Percentiles rank a stretch among this genome's conserved stretches.
These are phyloP conservation scores for Noturus placidus DNA, from an alignment of 2,113 vertebrate genomes.

Conservation along the genomic window DNA sequence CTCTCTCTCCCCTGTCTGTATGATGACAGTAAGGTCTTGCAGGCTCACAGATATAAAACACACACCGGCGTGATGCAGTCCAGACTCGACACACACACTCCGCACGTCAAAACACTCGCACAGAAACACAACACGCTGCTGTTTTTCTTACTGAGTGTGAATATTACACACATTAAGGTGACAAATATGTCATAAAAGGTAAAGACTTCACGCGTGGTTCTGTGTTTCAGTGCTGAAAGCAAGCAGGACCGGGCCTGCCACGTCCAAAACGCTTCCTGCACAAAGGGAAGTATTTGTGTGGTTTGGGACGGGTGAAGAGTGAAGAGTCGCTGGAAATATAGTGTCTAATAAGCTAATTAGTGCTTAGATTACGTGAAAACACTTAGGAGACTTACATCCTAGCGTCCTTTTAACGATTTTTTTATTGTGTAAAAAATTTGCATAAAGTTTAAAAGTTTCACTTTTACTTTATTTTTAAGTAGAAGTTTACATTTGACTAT, in stretches of 20 bases:
- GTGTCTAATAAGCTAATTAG: not conserved
- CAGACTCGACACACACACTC: slow-evolving; percentile 16
- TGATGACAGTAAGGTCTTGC: not conserved
- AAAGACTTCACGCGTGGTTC: not conserved
- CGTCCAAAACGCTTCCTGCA: not conserved
- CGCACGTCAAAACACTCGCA: not conserved
- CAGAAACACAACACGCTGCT: slow-evolving; percentile 9
- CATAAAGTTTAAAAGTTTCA: not conserved
- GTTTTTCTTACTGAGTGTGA: slow-evolving; percentile 12
- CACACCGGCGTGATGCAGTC: not conserved
- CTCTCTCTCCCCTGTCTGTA: not conserved
- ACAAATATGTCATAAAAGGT: not conserved
- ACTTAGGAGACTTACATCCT: not conserved
- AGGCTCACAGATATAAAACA: not conserved
- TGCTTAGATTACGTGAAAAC: not conserved
- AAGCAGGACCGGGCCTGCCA: too few relatives aligned
- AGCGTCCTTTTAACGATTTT: not conserved
- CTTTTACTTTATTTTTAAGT: too few relatives aligned
- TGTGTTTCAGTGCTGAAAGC: not conserved
- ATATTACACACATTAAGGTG: not conserved
- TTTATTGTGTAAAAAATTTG: not conserved
- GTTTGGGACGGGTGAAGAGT: not conserved
- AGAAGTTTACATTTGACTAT: too few relatives aligned
- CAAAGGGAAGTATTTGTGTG: not conserved
- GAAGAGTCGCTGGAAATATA: not conserved